Evolutionary conservation across 2,888 invertebrate genomes (phyloP).

Genomic region (Drosophila greeni): DNA sequence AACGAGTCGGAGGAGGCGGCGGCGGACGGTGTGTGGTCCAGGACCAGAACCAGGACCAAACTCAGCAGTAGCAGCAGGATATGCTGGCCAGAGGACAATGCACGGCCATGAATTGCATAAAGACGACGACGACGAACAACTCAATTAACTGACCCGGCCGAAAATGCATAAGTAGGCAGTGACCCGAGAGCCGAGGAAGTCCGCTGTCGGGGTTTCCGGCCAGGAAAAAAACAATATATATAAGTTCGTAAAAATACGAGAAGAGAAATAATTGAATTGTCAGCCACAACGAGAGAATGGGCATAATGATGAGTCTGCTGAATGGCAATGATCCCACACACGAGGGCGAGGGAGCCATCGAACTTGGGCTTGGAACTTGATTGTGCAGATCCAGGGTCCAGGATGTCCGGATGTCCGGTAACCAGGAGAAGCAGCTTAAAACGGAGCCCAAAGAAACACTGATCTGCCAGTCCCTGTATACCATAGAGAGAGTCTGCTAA

Average conservation of each 20-base stretch:
- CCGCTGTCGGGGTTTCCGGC: slow-evolving; percentile 62
- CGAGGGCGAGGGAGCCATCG: slow-evolving; percentile 13
- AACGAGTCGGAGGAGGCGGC: slow-evolving; percentile 29
- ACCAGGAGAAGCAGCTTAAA: background rate
- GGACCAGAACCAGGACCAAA: slow-evolving; percentile 12
- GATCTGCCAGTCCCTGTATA: background rate
- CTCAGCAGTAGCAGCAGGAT: slow-evolving; percentile 59
- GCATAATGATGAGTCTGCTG: slow-evolving; percentile 40
- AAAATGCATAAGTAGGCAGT: slow-evolving; percentile 59
- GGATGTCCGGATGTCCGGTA: slow-evolving; percentile 30
- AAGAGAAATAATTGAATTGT: slow-evolving; percentile 63
- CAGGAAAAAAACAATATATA: slow-evolving; percentile 20
- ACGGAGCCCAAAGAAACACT: background rate
- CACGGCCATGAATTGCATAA: slow-evolving; percentile 69
- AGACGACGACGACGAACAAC: slow-evolving; percentile 55
- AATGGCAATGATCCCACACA: slow-evolving; percentile 27
- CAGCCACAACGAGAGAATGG: slow-evolving; percentile 39
- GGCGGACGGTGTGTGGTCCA: slow-evolving; percentile 64
- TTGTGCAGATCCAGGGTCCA: slow-evolving; percentile 17
- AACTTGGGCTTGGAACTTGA: slow-evolving; percentile 31
- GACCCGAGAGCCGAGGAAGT: slow-evolving; percentile 27
- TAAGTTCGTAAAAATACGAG: background rate
- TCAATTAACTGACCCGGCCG: slow-evolving; percentile 56
- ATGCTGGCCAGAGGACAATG: slow-evolving; percentile 57
- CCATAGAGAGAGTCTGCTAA: background rate